Evolutionary conservation across 1,140 invertebrate genomes (phyloP), one percentile per base, ranked within the genome.

Genomic region (Triops longicaudatus): DNA sequence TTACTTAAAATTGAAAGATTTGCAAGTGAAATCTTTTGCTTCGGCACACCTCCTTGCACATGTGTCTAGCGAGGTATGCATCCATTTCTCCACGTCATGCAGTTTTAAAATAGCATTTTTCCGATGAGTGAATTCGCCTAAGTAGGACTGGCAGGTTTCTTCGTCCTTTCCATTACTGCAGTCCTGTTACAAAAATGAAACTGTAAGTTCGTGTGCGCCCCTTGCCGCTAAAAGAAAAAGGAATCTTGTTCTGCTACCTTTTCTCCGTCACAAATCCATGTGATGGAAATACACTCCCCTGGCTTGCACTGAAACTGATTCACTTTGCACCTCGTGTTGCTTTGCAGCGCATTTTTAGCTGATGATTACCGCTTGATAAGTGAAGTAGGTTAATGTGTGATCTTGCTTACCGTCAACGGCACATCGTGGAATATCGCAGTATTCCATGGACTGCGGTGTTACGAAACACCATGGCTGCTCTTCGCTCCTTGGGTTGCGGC

Each of bases 1-100:
- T 83, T 82, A 90, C 88, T 86, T 85, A 80, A 88, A 88, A 79
- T 87, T 88, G 81, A 90, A 91, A 4, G 89, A 88, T 80, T 85
- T 85, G 79, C 90, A 91, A 11, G 85, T 83, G 78, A 89, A 89
- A 42, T 82, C 81, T 77, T 86, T 84, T 71, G 86, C 85, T 80
- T 89, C 85, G 42, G 87, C 83, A 82, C 89, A 91, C 44, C 86
- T 83, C 6, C 86, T 80, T 27, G 89, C 88, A 79, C 90, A 91
- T 3, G 87, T 87, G 73, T 86, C 82, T 27, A 85, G 80, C 37
- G 85, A 86, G 31, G 86, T 86, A 76, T 89, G 87, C 7, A 88
- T 80, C 87, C 87, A 89, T 81, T 88, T 88, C 82, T 89, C 86
- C n/a, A 85, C 82, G 37, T 88, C 87, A 73, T 86, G 82, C 43